These are phyloP conservation scores for Collichthys lucidus DNA, from an alignment of 2,113 vertebrate genomes.

Conservation along the genomic window DNA sequence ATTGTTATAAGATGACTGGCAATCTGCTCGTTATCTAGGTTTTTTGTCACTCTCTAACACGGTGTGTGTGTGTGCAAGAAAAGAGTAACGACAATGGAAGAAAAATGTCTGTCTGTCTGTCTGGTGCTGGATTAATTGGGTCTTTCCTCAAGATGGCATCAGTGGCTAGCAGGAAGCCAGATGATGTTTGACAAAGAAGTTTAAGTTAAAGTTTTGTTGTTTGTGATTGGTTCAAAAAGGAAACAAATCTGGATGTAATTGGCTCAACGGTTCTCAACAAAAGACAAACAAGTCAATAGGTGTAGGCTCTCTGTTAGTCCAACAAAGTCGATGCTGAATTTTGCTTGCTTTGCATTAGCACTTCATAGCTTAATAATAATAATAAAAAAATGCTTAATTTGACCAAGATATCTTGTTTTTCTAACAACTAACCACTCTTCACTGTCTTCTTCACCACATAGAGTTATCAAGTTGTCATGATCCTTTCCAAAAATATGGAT, in stretches of 20 bases:
- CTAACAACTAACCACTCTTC: neutral
- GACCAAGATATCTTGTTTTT: neutral
- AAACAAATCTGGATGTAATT: neutral
- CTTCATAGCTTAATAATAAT: no score
- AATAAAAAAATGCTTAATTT: no score
- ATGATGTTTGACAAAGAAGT: neutral
- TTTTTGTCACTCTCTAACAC: neutral
- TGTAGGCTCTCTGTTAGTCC: no score
- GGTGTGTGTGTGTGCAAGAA: neutral
- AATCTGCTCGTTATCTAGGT: neutral
- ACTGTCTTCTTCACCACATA: neutral
- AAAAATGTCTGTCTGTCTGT: no score
- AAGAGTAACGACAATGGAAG: neutral
- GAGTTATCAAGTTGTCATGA: neutral
- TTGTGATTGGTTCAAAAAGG: neutral
- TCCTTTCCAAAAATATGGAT: neutral
- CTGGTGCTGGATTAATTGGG: no score
- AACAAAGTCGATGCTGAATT: no score
- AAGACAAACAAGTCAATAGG: neutral
- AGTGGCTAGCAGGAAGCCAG: neutral
- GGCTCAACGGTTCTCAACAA: neutral
- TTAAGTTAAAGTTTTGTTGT: neutral
- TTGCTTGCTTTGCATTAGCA: no score
- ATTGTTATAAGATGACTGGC: neutral
- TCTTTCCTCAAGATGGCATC: no score